Base-by-base conservation (phyloP, 1,140 invertebrate genomes). In the Leguminivora glycinivorella region DNA sequence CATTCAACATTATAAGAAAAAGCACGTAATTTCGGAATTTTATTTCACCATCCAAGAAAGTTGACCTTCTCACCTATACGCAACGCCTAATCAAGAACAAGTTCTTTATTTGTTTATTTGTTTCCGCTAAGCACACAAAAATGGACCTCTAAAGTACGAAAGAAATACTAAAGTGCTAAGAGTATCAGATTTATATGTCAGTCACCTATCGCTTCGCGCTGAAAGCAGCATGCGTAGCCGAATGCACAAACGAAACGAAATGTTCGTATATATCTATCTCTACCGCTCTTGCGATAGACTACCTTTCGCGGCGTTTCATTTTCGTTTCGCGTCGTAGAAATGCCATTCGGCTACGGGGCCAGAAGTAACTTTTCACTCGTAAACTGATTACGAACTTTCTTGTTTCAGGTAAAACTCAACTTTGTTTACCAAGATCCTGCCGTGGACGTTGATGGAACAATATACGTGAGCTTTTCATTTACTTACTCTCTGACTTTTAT, bases 301-400 rank as follows among this genome's bases (percentile, higher is more conserved):
- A n/a, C n/a, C n/a, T n/a, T n/a, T n/a, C n/a, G n/a, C n/a, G n/a
- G n/a, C n/a, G n/a, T n/a, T n/a, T n/a, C n/a, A n/a, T n/a, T n/a
- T n/a, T n/a, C n/a, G n/a, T n/a, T n/a, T n/a, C n/a, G n/a, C n/a
- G n/a, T n/a, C n/a, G n/a, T n/a, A n/a, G n/a, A n/a, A n/a, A n/a
- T n/a, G n/a, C n/a, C n/a, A n/a, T n/a, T n/a, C n/a, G n/a, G n/a
- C n/a, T n/a, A n/a, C n/a, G n/a, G n/a, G n/a, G n/a, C n/a, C n/a
- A n/a, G 25, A 31, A 31, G 26, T 63, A 7, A 56, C 22, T 60
- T 63, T 29, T 29, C n/a, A 6, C n/a, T 10, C 58, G 5, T 29
- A 63, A 63, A 63, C 58, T 63, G 58, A 63, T 63, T 63, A 63
- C 25, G 26, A 63, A 63, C 14, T 63, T 63, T 29, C 25, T 63